Evolutionary conservation across 1,140 invertebrate genomes (phyloP), one percentile per base, ranked within the genome.

Genomic region (Samia ricini): DNA sequence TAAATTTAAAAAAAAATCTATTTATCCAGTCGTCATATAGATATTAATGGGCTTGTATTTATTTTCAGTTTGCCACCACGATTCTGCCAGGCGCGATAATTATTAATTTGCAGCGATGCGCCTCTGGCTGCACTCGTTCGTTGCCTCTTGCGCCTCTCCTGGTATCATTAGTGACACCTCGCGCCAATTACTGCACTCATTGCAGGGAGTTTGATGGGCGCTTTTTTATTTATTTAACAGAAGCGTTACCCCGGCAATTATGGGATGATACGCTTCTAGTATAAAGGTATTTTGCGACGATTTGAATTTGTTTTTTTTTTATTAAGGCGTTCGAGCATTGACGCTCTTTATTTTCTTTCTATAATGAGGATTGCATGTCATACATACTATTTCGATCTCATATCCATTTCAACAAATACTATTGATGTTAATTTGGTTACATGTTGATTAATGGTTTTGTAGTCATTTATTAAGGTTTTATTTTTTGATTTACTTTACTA

Each of bases 111-210:
- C 85, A 81, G 70, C 79, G 76, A 36, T 57, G 56, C 56, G 18
- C 54, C 54, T 56, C 26, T 55, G 4, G 56, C 15, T 57, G 36
- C 42, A 18, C 36, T 24, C 66, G 58, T 61, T 67, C 65, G 71
- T 73, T 76, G 57, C 42, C 56, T 57, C 72, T 79, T 74, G 77
- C 79, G 80, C 78, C 81, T 76, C 80, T 81, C 80, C 74, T 69
- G 77, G 72, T 86, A 79, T 88, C 83, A 86, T 86, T 86, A 85
- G 80, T 78, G 83, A 88, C 85, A 88, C 85, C 85, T 88, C 83
- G 78, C 82, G 80, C 85, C 85, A 88, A 88, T 88, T 88, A 88
- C 79, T 76, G 81, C 71, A 79, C 81, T 76, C 76, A 71, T n/a
- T n/a, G n/a, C 26, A 8, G 73, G 77, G 80, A 80, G 74, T 85